phyloP scores from a whole-genome alignment of 2,888 invertebrate species.

The Aelia acuminata region DNA sequence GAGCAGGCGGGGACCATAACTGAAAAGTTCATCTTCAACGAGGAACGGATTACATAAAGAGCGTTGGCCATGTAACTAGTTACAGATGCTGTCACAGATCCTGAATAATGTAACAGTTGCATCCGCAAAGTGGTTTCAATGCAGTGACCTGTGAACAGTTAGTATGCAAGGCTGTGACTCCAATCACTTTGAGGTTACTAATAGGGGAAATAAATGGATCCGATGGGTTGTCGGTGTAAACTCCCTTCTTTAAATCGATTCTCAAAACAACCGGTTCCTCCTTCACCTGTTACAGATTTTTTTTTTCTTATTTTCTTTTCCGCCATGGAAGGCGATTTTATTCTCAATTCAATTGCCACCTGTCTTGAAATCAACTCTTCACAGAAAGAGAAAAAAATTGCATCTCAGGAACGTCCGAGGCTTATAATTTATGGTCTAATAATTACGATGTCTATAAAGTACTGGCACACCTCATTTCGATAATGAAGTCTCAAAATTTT shows the following conservation, averaged over 20 bases:
- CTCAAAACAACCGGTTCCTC: neutral
- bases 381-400: no score
- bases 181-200: neutral
- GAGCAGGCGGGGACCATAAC: neutral
- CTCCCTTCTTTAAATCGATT: neutral
- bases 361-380: neutral
- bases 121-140: neutral
- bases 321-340: neutral
- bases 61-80: neutral
- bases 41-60: neutral
- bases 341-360: neutral
- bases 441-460: no score
- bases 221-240: neutral
- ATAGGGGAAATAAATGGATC: neutral
- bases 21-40: slow-evolving; percentile 17
- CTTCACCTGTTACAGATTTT: neutral
- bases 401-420: no score
- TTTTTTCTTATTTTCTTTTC: neutral
- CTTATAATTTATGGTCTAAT: no score
- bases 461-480: no score
- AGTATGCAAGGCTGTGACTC: neutral
- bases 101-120: neutral
- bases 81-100: neutral
- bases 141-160: neutral
- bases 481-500: no score